A percentile compares a stretch with the other conserved stretches of the same genome.
Evolutionary conservation across 37 sponge, comb jelly and placozoan genomes (phyloP).

Genomic region (Cladorhizidae sp.): DNA sequence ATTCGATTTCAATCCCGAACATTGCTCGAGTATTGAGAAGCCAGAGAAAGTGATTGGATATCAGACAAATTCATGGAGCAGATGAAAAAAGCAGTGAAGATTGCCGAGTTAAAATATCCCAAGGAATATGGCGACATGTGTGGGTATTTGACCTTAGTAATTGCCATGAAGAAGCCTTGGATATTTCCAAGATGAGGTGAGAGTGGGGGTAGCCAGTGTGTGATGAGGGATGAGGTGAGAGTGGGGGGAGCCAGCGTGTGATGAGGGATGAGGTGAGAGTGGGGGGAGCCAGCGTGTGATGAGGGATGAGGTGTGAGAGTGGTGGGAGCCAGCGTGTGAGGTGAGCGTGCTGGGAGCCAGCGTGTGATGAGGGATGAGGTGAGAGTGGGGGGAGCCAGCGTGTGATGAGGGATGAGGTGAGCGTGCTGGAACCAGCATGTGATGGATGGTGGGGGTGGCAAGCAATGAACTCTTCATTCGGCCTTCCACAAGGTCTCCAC

Average conservation of each 20-base stretch:
- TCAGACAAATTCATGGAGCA: slow-evolving; percentile 40
- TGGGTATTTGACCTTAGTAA: slow-evolving; percentile 63
- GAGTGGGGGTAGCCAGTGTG: slow-evolving; percentile 36
- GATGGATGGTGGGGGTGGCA: slow-evolving; percentile 30
- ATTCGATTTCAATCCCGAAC: background rate
- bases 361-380: slow-evolving; percentile 32
- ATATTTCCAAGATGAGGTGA: slow-evolving; percentile 22
- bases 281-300: too few species aligned
- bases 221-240: too few species aligned
- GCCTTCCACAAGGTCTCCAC: background rate
- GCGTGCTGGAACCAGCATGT: too few species aligned
- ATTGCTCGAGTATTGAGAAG: slow-evolving; percentile 15
- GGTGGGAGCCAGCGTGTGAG: too few species aligned
- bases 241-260: too few species aligned
- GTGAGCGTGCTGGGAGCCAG: slow-evolving; percentile 30
- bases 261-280: too few species aligned
- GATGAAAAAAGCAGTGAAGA: slow-evolving; percentile 36
- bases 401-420: too few species aligned
- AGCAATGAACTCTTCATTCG: slow-evolving; percentile 15
- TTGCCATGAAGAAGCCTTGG: slow-evolving; percentile 49
- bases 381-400: too few species aligned
- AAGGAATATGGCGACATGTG: slow-evolving; percentile 12
- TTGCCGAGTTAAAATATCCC: slow-evolving; percentile 59
- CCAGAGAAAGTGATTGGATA: slow-evolving; percentile 26
- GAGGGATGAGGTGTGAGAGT: background rate